Evolutionary conservation across 1,140 invertebrate genomes (phyloP).

Genomic region (Caenorhabditis tropicalis): DNA sequence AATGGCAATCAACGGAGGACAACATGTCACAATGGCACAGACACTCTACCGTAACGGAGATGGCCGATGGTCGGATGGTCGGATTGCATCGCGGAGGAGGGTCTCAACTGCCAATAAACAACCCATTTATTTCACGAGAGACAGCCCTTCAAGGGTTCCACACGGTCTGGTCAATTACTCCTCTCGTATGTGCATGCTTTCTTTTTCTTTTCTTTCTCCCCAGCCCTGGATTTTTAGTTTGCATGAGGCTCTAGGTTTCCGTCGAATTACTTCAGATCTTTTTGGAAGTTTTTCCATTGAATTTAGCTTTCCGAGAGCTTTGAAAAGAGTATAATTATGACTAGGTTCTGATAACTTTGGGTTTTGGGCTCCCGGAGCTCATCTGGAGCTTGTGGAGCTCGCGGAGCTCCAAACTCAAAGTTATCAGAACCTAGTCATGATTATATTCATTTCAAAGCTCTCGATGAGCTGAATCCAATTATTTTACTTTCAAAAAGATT

Average conservation of each 20-base stretch:
- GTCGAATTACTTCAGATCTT: too few species aligned
- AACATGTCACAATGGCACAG: not conserved
- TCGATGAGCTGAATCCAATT: too few species aligned
- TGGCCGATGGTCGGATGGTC: slow-evolving; percentile 56
- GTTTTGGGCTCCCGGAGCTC: too few species aligned
- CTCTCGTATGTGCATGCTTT: slow-evolving; percentile 22
- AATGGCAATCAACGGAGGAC: not conserved
- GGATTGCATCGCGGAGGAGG: slow-evolving; percentile 46
- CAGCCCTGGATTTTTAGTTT: not conserved
- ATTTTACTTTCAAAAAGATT: too few species aligned
- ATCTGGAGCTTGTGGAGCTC: too few species aligned
- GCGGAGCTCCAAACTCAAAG: too few species aligned
- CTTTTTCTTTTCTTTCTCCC: not conserved
- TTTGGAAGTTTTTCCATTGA: too few species aligned
- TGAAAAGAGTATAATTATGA: too few species aligned
- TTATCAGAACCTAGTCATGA: too few species aligned
- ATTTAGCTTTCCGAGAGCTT: too few species aligned
- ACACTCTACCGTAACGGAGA: slow-evolving; percentile 56
- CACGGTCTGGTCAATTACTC: slow-evolving; percentile 5
- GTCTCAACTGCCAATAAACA: not conserved
- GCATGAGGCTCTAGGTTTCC: not conserved
- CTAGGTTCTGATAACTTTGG: too few species aligned
- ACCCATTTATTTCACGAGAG: slow-evolving; percentile 5
- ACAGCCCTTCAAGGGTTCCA: slow-evolving; percentile 43
- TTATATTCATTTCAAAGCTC: too few species aligned